Evolutionary conservation across 2,113 vertebrate genomes (phyloP).

Genomic region (Pomatostomus ruficeps): DNA sequence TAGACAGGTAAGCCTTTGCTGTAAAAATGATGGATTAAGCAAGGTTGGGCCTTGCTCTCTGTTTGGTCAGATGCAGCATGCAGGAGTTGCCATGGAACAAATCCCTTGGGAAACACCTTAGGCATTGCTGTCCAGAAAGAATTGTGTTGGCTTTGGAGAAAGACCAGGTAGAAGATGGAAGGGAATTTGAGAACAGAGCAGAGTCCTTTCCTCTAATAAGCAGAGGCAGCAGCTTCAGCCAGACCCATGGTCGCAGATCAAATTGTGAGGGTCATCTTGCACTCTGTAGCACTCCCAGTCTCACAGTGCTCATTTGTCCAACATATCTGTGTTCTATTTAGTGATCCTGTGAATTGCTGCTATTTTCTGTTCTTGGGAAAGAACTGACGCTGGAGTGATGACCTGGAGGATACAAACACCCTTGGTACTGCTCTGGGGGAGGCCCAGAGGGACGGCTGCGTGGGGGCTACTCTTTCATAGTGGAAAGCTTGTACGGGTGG

Average conservation of each 20-base stretch:
- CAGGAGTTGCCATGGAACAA: rapidly evolving
- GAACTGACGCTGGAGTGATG: not conserved
- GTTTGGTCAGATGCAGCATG: not conserved
- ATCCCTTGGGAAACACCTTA: not conserved
- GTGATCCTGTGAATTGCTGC: not conserved
- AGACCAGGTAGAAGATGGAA: not conserved
- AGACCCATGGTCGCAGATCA: not conserved
- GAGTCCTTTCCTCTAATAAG: not conserved
- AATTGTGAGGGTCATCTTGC: not conserved
- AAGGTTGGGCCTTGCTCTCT: not conserved
- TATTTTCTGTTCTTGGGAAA: not conserved
- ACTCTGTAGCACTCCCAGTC: not conserved
- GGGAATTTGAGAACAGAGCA: not conserved
- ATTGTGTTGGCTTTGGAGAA: not conserved
- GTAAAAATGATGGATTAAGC: not conserved
- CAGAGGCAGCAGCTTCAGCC: not conserved
- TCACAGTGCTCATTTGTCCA: not conserved
- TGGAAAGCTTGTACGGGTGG: not conserved
- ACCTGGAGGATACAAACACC: not conserved
- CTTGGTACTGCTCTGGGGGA: not conserved
- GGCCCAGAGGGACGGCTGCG: not conserved
- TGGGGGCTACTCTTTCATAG: not conserved
- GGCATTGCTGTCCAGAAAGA: not conserved
- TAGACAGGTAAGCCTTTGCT: not conserved
- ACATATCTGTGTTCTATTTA: not conserved